Percentiles rank a stretch among this genome's conserved stretches.
Evolutionary conservation across 2,113 vertebrate species (phyloP).

Genomic region (Deroptyus accipitrinus): DNA sequence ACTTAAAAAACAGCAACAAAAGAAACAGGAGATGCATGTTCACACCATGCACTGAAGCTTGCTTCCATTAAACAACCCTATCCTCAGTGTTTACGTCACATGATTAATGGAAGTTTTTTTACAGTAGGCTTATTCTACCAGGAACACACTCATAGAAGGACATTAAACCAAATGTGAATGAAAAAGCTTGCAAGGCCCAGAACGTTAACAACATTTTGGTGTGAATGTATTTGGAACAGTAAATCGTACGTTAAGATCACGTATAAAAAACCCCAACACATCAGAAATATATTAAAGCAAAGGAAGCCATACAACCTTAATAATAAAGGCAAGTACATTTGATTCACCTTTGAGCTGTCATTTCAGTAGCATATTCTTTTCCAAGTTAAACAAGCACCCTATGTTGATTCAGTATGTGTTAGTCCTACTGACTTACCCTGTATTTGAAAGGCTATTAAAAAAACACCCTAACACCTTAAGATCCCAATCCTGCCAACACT

Average conservation of each 20-base stretch:
- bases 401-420: neutral
- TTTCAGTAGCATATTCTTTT: neutral
- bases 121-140: neutral
- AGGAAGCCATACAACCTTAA: neutral
- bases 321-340: neutral
- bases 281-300: constrained; percentile 36
- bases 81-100: neutral
- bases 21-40: neutral
- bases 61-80: neutral
- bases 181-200: neutral
- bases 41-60: neutral
- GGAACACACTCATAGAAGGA: constrained; percentile 19
- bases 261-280: neutral
- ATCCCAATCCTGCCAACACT: neutral
- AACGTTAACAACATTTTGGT: neutral
- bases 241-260: neutral
- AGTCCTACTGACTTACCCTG: neutral
- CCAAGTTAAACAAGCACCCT: neutral
- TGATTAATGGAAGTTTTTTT: neutral
- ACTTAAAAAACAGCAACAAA: neutral
- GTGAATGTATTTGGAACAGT: constrained; percentile 22
- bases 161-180: neutral
- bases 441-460: neutral
- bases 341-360: neutral
- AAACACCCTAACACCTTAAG: neutral